Evolutionary conservation across 2,797 vertebrate genomes (phyloP).

Genomic region (Catamblyrhynchus diadema): DNA sequence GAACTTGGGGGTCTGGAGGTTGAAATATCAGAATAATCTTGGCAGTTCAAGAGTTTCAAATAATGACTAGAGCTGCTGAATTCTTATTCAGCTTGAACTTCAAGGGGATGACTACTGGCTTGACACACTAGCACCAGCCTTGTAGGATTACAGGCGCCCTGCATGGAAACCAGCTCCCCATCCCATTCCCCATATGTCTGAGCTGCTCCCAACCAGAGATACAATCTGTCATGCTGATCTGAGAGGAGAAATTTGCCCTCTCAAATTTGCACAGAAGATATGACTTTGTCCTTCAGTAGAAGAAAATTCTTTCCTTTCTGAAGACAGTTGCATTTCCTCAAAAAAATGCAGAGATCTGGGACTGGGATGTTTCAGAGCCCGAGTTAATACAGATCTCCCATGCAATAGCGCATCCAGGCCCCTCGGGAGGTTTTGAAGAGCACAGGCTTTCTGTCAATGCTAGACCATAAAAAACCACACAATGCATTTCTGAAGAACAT

Average conservation of each 20-base stretch:
- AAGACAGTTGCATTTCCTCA: background rate
- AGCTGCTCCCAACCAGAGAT: background rate
- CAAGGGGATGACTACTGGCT: background rate
- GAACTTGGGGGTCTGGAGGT: background rate
- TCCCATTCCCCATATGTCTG: background rate
- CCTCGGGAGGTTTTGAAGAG: background rate
- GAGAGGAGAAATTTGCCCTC: background rate
- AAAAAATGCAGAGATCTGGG: background rate
- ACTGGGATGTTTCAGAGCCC: background rate
- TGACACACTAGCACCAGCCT: background rate
- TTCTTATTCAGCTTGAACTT: background rate
- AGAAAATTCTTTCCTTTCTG: background rate
- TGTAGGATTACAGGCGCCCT: accelerated
- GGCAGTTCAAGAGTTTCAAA: background rate
- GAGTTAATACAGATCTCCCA: background rate
- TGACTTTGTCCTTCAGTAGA: background rate
- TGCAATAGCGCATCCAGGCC: background rate
- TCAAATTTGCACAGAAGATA: background rate
- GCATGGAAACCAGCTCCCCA: background rate
- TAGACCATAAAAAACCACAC: background rate
- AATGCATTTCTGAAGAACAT: background rate
- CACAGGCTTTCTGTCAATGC: background rate
- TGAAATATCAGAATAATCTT: background rate
- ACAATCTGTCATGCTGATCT: background rate
- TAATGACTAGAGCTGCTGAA: background rate